Percentiles rank a stretch among this genome's conserved stretches.
Evolutionary conservation across 2,113 vertebrate species (phyloP).

Genomic region (Lepus timidus): DNA sequence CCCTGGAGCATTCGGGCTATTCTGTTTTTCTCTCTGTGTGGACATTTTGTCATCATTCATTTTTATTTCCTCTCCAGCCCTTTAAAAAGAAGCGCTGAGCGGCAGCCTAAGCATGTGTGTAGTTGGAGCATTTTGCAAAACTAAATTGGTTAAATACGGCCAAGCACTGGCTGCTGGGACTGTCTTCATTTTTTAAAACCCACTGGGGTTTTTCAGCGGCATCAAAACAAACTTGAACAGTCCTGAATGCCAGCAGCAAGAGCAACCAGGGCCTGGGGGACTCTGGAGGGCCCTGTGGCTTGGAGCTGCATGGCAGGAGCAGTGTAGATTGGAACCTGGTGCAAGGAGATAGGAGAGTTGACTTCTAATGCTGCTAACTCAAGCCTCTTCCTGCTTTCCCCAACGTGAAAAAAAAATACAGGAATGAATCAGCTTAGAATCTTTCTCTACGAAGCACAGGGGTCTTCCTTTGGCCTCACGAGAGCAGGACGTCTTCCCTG

Average conservation of each 20-base stretch:
- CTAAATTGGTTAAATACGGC: constrained; percentile 66
- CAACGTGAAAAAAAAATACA: neutral
- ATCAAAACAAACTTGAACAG: neutral
- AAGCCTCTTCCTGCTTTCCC: neutral
- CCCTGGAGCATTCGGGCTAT: constrained; percentile 67
- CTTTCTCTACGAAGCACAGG: neutral
- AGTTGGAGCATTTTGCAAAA: constrained; percentile 54
- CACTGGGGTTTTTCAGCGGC: neutral
- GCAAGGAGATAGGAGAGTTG: neutral
- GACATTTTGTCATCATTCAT: constrained; percentile 78
- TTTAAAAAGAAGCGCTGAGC: constrained; percentile 45
- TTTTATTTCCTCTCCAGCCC: constrained; percentile 77
- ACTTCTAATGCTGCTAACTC: neutral
- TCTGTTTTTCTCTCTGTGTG: constrained; percentile 76
- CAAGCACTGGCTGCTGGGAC: neutral
- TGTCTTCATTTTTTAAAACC: constrained; percentile 39
- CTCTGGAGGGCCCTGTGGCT: neutral
- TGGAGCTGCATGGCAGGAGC: neutral
- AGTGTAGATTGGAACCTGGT: neutral
- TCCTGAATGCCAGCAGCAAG: neutral
- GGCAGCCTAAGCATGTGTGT: neutral
- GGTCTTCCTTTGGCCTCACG: neutral
- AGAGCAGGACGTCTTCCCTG: fast-evolving
- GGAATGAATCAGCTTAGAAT: neutral
- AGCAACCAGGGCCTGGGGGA: neutral